Conservation (phyloP, 2,797 vertebrate species). For the Chrosomus eos region DNA sequence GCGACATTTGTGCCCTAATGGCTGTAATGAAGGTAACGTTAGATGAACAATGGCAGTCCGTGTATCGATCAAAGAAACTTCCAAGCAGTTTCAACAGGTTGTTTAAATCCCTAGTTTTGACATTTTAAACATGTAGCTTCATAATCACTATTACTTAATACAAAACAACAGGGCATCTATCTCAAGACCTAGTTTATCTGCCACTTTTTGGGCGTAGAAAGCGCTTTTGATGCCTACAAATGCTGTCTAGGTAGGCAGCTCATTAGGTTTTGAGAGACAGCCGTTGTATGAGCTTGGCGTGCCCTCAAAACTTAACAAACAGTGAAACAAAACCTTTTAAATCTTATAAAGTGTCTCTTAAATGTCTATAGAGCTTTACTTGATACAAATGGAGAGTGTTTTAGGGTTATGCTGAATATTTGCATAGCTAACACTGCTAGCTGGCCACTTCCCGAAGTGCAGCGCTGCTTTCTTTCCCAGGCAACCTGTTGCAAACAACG, state of each 20-base stretch:
- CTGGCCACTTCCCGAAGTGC: slow-evolving; percentile 36
- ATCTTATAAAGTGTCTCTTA: not conserved
- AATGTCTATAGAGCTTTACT: not conserved
- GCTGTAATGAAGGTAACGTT: not conserved
- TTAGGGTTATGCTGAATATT: slow-evolving; percentile 10
- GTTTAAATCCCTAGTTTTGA: not conserved
- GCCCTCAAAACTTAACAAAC: not conserved
- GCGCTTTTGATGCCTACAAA: not conserved
- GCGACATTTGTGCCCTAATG: slow-evolving; percentile 30
- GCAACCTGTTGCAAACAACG: slow-evolving; percentile 62
- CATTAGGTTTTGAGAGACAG: not conserved
- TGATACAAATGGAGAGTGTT: not conserved
- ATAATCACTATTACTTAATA: not conserved
- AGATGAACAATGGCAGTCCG: slow-evolving; percentile 10
- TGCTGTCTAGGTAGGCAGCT: slow-evolving; percentile 6
- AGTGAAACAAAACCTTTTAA: not conserved
- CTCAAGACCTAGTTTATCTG: not conserved
- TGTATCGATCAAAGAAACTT: slow-evolving; percentile 27
- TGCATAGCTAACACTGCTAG: slow-evolving; percentile 55
- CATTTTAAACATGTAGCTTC: not conserved
- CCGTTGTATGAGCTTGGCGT: not conserved
- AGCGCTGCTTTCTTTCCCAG: slow-evolving; percentile 40
- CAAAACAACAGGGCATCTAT: not conserved
- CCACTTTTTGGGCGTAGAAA: not conserved
- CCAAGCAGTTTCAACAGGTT: slow-evolving; percentile 3